phyloP scores from a whole-genome alignment of 2,888 invertebrate genomes.

The Melolontha melolontha region DNA sequence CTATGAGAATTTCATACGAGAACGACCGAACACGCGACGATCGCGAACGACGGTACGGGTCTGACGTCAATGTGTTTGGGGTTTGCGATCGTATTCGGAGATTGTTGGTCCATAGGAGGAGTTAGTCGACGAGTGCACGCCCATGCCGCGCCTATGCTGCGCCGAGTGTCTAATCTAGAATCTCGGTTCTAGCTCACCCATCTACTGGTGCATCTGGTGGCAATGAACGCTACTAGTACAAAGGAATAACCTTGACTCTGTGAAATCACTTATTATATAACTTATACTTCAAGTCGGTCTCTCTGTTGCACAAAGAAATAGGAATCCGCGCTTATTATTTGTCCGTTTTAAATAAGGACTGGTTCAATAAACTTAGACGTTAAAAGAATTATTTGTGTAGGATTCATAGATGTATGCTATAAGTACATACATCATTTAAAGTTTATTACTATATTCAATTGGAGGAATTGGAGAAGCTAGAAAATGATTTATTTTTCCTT shows the following conservation, averaged over 20 bases:
- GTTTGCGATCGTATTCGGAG: slow-evolving; percentile 56
- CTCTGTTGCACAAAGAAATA: slow-evolving; percentile 29
- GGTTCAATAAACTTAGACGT: slow-evolving; percentile 33
- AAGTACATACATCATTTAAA: not conserved
- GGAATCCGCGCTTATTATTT: slow-evolving; percentile 6
- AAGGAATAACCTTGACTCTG: slow-evolving; percentile 62
- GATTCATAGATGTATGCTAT: not conserved
- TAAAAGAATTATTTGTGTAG: not conserved
- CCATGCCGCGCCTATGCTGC: slow-evolving; percentile 55
- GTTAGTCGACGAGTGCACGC: slow-evolving; percentile 48
- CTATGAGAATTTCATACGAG: slow-evolving; percentile 60
- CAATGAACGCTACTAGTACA: slow-evolving; percentile 58
- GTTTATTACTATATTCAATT: too few relatives aligned
- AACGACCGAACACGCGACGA: slow-evolving; percentile 53
- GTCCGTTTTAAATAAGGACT: slow-evolving; percentile 1
- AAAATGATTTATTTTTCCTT: too few relatives aligned
- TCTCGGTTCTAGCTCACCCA: slow-evolving; percentile 51
- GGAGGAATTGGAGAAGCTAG: too few relatives aligned
- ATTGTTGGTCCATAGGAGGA: slow-evolving; percentile 60
- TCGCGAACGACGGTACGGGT: slow-evolving; percentile 52
- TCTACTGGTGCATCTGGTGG: slow-evolving; percentile 57
- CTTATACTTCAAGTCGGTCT: slow-evolving; percentile 25
- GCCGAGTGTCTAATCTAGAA: slow-evolving; percentile 46
- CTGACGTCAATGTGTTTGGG: slow-evolving; percentile 55
- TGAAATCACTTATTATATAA: slow-evolving; percentile 47